Conservation (phyloP, 2,888 invertebrate species). For the Julus scandinavius region DNA sequence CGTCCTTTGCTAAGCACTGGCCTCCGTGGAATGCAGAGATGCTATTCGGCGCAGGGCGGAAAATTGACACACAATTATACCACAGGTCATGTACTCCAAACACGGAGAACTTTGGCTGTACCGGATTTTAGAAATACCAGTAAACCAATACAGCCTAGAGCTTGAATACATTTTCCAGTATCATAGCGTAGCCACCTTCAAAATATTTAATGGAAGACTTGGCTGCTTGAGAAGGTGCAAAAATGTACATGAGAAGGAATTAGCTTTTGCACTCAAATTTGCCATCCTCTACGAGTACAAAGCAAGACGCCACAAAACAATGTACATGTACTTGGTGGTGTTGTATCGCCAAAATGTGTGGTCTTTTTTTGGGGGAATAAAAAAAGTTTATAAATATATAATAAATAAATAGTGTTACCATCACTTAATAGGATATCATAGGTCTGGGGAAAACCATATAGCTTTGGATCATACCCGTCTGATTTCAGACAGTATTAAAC, state of each 20-base stretch:
- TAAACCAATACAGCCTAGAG: constrained; percentile 29
- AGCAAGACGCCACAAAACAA: not conserved
- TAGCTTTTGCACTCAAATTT: not conserved
- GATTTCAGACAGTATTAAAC: no score
- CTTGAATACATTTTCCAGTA: constrained; percentile 26
- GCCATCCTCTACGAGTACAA: not conserved
- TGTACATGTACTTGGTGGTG: not conserved
- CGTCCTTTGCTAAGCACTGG: not conserved
- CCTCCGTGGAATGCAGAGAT: not conserved
- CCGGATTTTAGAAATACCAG: constrained; percentile 5
- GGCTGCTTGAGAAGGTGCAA: not conserved
- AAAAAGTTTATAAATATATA: no score
- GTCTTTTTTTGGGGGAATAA: no score
- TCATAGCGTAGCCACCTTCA: constrained; percentile 25
- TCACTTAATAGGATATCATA: no score
- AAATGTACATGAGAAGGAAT: not conserved
- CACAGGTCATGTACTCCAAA: constrained; percentile 40
- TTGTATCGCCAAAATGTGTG: no score
- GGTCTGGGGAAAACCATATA: no score
- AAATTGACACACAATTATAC: constrained; percentile 30
- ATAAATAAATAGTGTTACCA: no score
- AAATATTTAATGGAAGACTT: not conserved
- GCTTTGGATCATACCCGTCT: no score
- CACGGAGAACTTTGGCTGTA: not conserved
- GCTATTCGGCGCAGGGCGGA: not conserved